Conservation (phyloP, 2,113 vertebrate genomes). For the Paramisgurnus dabryanus region DNA sequence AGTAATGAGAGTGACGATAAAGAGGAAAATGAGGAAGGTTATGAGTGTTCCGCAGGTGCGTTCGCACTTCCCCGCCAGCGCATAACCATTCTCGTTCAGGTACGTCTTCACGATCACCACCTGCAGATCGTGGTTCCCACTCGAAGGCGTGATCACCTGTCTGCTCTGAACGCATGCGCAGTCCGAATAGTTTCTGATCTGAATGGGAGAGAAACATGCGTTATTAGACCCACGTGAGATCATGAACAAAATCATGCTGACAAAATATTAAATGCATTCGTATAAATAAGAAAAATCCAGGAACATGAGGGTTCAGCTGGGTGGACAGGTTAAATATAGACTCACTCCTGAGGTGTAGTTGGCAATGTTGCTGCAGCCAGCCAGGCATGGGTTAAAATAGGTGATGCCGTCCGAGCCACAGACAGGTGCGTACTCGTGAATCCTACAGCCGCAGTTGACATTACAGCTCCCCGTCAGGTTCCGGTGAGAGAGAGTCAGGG, state of each 20-base stretch:
- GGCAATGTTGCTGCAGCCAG: constrained; percentile 87
- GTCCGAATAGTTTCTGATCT: constrained; percentile 95
- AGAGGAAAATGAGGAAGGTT: constrained; percentile 96
- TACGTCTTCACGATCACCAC: constrained; percentile 98
- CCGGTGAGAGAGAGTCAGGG: constrained; percentile 93
- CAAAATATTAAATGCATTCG: too few relatives aligned
- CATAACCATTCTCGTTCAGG: constrained; percentile 93
- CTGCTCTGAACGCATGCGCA: constrained; percentile 96
- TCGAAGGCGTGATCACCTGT: constrained; percentile 93
- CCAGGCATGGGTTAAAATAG: constrained; percentile 97
- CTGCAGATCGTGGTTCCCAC: constrained; percentile 86
- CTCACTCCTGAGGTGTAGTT: constrained; percentile 92
- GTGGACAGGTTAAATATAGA: constrained; percentile 11
- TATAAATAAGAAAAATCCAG: neutral
- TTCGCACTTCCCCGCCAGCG: constrained; percentile 91
- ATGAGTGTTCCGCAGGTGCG: constrained; percentile 94
- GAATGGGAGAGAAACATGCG: constrained; percentile 1
- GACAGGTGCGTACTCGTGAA: constrained; percentile 95
- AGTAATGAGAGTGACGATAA: constrained; percentile 98
- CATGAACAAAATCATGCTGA: neutral
- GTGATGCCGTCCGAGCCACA: constrained; percentile 99
- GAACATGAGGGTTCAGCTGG: neutral
- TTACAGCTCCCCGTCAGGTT: constrained; percentile 97
- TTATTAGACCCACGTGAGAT: neutral
- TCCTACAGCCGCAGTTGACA: constrained; percentile 95